phyloP scores from a whole-genome alignment of 2,888 invertebrate genomes.

The Tyria jacobaeae region DNA sequence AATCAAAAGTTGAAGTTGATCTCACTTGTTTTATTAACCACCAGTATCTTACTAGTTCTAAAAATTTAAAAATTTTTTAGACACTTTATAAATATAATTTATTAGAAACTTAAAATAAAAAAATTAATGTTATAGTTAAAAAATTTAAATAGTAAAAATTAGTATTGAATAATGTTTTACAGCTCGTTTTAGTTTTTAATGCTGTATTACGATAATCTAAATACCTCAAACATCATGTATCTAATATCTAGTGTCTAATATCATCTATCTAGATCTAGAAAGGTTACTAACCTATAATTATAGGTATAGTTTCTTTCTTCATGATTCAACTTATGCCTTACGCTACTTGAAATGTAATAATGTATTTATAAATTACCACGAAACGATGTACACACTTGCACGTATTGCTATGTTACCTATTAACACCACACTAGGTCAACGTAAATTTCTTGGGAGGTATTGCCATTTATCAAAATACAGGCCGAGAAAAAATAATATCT shows the following conservation, averaged over 20 bases:
- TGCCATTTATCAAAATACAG: no score
- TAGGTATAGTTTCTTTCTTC: no score
- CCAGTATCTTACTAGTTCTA: not conserved
- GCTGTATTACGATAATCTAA: no score
- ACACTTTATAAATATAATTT: no score
- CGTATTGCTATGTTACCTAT: not conserved
- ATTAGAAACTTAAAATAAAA: not conserved
- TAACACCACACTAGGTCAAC: not conserved
- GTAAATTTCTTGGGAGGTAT: not conserved
- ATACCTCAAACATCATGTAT: not conserved
- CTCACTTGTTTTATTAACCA: not conserved
- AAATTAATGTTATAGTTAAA: no score
- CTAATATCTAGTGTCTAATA: conserved; percentile 4
- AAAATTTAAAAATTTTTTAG: not conserved
- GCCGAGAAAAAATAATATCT: not conserved
- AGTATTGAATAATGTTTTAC: no score
- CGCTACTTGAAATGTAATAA: conserved; percentile 1
- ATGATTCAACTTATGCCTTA: not conserved
- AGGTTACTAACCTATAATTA: conserved; percentile 4
- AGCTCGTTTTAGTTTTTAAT: no score
- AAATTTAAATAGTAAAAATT: no score
- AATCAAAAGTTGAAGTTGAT: no score
- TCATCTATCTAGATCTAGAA: not conserved
- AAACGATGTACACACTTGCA: not conserved
- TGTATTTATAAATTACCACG: not conserved